Percentiles rank a stretch among this genome's conserved stretches.
phyloP scores from a whole-genome alignment of 64 coral and sea anemone species.

The Stichodactyla mertensii region DNA sequence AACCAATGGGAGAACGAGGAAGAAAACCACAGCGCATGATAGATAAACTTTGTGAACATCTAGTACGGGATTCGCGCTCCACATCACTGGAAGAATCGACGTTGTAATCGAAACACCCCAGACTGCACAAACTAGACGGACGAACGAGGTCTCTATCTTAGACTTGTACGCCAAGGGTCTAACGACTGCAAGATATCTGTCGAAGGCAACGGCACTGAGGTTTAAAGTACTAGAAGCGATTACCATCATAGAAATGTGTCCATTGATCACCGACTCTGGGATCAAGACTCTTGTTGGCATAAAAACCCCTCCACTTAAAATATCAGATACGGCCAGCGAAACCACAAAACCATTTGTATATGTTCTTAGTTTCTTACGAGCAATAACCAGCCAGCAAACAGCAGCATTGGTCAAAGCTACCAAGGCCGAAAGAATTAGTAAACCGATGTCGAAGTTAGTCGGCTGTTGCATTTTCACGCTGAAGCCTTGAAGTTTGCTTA shows the following conservation, averaged over 20 bases:
- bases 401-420: constrained; percentile 27
- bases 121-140: constrained; percentile 33
- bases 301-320: constrained; percentile 44
- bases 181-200: constrained; percentile 50
- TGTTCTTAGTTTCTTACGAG: constrained; percentile 31
- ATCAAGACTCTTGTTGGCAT: constrained; percentile 20
- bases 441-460: background rate
- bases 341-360: constrained; percentile 64
- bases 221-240: constrained; percentile 46
- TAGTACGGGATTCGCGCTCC: constrained; percentile 23
- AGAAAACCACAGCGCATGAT: constrained; percentile 13
- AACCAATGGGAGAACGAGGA: constrained; percentile 32
- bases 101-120: constrained; percentile 30
- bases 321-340: constrained; percentile 53
- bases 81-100: constrained; percentile 34
- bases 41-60: constrained; percentile 29
- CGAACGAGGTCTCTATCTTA: constrained; percentile 37
- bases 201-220: constrained; percentile 50
- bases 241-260: constrained; percentile 30
- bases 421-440: constrained; percentile 3
- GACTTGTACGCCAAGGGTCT: constrained; percentile 36
- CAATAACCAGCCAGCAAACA: constrained; percentile 36
- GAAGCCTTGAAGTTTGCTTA: background rate
- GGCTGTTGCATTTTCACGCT: background rate
- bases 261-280: constrained; percentile 1